These are phyloP conservation scores for Cichlasoma orientale DNA, from an alignment of 2,797 vertebrate genomes.

Conservation along the genomic window DNA sequence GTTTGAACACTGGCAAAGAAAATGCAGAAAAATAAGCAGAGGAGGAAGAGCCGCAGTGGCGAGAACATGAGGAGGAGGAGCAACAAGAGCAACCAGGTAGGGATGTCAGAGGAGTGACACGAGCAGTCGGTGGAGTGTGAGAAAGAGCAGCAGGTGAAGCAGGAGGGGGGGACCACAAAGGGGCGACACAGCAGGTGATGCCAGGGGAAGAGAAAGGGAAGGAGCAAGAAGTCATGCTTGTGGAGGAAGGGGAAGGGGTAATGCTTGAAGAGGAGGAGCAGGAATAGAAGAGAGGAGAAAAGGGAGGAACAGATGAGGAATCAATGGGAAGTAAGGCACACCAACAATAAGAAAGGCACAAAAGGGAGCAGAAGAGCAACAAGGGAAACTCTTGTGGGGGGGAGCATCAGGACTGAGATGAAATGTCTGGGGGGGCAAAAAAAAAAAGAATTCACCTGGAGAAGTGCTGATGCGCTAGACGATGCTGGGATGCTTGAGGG, in stretches of 20 bases:
- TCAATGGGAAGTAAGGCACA: not conserved
- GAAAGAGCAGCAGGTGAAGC: constrained; percentile 1
- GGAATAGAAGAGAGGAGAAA: not conserved
- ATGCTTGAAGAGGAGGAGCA: not conserved
- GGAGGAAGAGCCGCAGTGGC: not conserved
- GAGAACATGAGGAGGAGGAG: not conserved
- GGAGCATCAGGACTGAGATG: not conserved
- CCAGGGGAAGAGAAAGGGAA: not conserved
- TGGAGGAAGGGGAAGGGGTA: not conserved
- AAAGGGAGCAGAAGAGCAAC: not conserved
- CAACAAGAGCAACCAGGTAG: not conserved
- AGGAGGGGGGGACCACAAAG: not conserved
- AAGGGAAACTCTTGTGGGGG: not conserved
- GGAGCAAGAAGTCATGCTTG: not conserved
- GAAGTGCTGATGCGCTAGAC: not conserved
- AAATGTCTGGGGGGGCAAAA: not conserved
- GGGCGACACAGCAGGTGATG: not conserved
- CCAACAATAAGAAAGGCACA: not conserved
- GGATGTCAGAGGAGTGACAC: not conserved
- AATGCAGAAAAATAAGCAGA: not conserved
- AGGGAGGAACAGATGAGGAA: not conserved
- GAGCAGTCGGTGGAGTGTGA: not conserved
- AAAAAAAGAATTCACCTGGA: too few relatives aligned
- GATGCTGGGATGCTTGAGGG: not conserved
- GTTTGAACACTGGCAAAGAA: not conserved